These are phyloP conservation scores for Aphrocallistes beatrix DNA, from an alignment of 37 sponge, comb jelly and placozoan species.

Conservation along the genomic window DNA sequence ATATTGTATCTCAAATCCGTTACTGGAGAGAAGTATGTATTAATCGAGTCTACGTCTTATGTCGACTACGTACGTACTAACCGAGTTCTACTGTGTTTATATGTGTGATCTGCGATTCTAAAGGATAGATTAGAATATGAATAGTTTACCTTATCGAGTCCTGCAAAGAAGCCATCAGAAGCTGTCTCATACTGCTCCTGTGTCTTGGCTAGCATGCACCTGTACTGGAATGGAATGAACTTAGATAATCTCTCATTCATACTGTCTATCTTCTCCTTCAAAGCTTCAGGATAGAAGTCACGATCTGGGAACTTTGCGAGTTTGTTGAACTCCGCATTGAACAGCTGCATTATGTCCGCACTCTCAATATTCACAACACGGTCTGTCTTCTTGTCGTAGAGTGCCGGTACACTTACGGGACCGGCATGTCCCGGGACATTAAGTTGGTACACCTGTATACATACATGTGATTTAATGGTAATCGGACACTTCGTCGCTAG, in stretches of 20 bases:
- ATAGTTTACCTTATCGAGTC: background rate
- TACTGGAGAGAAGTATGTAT: too few relatives aligned
- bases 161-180: background rate
- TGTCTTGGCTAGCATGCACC: background rate
- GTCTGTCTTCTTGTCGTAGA: background rate
- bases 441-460: conserved; percentile 9
- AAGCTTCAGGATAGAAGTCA: background rate
- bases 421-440: background rate
- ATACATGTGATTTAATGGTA: too few relatives aligned
- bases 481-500: too few relatives aligned
- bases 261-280: background rate
- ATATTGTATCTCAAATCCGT: too few relatives aligned
- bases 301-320: background rate
- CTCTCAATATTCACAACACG: background rate
- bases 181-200: background rate
- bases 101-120: too few relatives aligned
- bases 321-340: conserved; percentile 13
- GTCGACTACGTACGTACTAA: too few relatives aligned
- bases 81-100: too few relatives aligned
- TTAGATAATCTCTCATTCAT: background rate
- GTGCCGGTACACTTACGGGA: background rate
- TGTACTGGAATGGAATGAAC: background rate
- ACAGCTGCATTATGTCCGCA: background rate
- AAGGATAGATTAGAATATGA: too few relatives aligned
- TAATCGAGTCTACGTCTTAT: too few relatives aligned